Base-by-base conservation (phyloP, 2,113 vertebrate species). In the Nothobranchius kuhntae region DNA sequence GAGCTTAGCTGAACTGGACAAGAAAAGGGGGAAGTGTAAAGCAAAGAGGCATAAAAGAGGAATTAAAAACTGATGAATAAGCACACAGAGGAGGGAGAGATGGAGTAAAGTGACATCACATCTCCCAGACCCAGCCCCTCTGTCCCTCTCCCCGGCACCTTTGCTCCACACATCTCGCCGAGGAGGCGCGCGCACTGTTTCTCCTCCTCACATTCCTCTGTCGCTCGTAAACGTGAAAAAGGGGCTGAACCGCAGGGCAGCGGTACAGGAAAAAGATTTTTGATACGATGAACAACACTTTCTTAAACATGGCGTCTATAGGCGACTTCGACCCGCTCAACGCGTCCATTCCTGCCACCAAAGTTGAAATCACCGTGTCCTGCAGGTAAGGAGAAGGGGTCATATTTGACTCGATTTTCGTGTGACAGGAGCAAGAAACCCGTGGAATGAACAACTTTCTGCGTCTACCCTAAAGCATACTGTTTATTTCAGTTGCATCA, bases 301-400 rank as follows among this genome's bases (percentile, higher is more conserved):
- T 90, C 46, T 42, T 86, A 57, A 94, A 88, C 75, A 95, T 95
- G 94, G 94, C 95, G 89, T 94, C 95, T 78, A 89, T 95, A 83
- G 95, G 94, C 65, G 95, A 95, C 84, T 92, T 96, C 88, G 94
- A 91, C 90, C 92, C 93, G 24, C 92, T 95, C 73, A 94, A 93
- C 84, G 91, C 93, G 14, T 93, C 93, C 59, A 93, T 96, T 73
- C 96, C 95, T 5, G 96, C 96, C 57, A 97, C 96, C 70, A 94
- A 94, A 87, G 96, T 97, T 92, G 96, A 97, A 89, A 91, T 97
- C 87, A 95, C 95, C 1, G 94, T 97, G 77, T 96, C 95, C 53
- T 95, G 96, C 95, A 96, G 96, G 96, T 97, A 93, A 51, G 87
- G 92, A 12, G 52, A 68, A 58, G 50, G 55, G n/a, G 13, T 47